These are phyloP conservation scores for Neoseiulus cucumeris DNA, from an alignment of 1,140 invertebrate species.

Conservation along the genomic window DNA sequence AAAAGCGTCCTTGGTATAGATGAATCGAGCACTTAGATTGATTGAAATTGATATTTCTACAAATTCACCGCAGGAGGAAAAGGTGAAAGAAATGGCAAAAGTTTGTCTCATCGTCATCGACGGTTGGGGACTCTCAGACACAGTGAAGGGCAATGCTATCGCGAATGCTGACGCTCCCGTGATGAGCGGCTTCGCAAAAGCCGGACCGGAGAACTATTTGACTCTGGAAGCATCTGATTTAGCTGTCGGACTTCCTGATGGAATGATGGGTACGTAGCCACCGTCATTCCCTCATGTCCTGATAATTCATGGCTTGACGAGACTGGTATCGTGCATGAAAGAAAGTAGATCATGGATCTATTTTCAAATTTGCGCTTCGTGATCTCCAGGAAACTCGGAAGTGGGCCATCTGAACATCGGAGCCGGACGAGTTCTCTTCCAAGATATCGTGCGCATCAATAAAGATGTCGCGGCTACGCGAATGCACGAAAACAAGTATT, in stretches of 20 bases:
- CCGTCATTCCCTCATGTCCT: too few species aligned
- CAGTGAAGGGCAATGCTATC: constrained; percentile 28
- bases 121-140: constrained; percentile 29
- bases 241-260: constrained; percentile 31
- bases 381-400: constrained; percentile 30
- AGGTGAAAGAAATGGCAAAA: constrained; percentile 14
- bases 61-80: background rate
- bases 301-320: too few species aligned
- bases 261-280: constrained; percentile 27
- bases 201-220: constrained; percentile 24
- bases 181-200: constrained; percentile 26
- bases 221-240: constrained; percentile 31
- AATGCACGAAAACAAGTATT: constrained; percentile 25
- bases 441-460: constrained; percentile 33
- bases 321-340: too few species aligned
- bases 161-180: constrained; percentile 29
- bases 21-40: too few species aligned
- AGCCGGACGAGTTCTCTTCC: constrained; percentile 33
- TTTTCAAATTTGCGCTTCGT: too few species aligned
- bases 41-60: too few species aligned
- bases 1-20: too few species aligned
- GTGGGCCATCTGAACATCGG: constrained; percentile 35
- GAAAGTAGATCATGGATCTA: too few species aligned
- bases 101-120: constrained; percentile 32
- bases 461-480: constrained; percentile 26